phyloP scores from a whole-genome alignment of 1,140 invertebrate species.

The Zaprionus taronus region DNA sequence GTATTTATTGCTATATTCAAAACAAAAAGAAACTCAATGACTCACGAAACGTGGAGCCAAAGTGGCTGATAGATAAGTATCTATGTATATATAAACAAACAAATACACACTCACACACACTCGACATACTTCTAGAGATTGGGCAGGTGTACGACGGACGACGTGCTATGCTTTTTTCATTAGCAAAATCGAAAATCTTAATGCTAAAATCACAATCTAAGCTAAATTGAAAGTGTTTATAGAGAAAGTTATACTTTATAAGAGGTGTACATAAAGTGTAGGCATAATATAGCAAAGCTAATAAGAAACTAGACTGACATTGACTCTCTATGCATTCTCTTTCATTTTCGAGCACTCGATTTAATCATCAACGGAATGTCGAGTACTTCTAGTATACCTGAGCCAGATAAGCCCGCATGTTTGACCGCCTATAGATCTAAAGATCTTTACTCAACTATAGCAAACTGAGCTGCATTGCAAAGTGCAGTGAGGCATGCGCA shows the following conservation, averaged over 20 bases:
- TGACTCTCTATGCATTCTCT: not conserved
- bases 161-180: conserved; percentile 24
- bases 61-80: conserved; percentile 33
- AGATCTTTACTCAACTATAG: not conserved
- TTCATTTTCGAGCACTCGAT: not conserved
- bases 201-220: not conserved
- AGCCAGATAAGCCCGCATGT: not conserved
- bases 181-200: conserved; percentile 35
- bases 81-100: conserved; percentile 29
- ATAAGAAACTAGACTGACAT: not conserved
- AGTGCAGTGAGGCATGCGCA: conserved; percentile 12
- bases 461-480: not conserved
- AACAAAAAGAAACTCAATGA: conserved; percentile 6
- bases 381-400: not conserved
- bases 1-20: not conserved
- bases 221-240: not conserved
- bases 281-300: not conserved
- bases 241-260: no score
- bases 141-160: conserved; percentile 13
- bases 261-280: no score
- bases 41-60: conserved; percentile 9
- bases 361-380: not conserved
- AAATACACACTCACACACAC: conserved; percentile 3
- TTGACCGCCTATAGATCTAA: not conserved
- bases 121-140: not conserved